Conservation (phyloP, 1,140 invertebrate species). For the Drosophila sucinea region DNA sequence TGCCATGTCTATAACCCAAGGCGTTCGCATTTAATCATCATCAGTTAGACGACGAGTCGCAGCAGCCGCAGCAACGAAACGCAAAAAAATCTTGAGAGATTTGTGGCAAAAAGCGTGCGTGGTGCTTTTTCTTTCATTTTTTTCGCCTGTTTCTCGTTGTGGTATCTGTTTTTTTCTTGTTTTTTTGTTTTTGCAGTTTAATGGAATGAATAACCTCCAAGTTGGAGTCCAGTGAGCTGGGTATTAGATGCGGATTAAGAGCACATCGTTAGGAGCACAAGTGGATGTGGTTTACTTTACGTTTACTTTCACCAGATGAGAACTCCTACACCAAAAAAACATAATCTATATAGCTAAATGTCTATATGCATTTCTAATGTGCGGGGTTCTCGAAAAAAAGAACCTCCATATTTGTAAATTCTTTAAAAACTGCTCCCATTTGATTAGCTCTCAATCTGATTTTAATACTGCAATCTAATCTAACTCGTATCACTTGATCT, state of each 20-base stretch:
- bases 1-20: conserved; percentile 81
- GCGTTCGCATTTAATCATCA: conserved; percentile 80
- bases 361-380: too few relatives aligned
- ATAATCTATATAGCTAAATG: neutral
- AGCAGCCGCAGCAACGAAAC: conserved; percentile 34
- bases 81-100: conserved; percentile 68
- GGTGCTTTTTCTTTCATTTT: conserved; percentile 48
- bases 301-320: conserved; percentile 45
- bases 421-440: too few relatives aligned
- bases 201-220: conserved; percentile 26
- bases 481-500: too few relatives aligned
- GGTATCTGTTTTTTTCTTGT: neutral
- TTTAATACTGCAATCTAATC: too few relatives aligned
- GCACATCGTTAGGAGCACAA: conserved; percentile 33
- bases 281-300: conserved; percentile 44
- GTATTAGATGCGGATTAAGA: conserved; percentile 63
- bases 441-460: too few relatives aligned
- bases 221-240: conserved; percentile 33
- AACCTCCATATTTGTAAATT: too few relatives aligned
- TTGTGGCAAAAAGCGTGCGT: conserved; percentile 80
- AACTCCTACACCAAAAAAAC: neutral
- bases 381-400: too few relatives aligned
- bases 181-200: conserved; percentile 19
- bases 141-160: neutral
- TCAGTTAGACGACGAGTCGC: conserved; percentile 75